A percentile compares a stretch with the other conserved stretches of the same genome.
phyloP scores from a whole-genome alignment of 2,113 vertebrate species.

The Erythrocebus patas region DNA sequence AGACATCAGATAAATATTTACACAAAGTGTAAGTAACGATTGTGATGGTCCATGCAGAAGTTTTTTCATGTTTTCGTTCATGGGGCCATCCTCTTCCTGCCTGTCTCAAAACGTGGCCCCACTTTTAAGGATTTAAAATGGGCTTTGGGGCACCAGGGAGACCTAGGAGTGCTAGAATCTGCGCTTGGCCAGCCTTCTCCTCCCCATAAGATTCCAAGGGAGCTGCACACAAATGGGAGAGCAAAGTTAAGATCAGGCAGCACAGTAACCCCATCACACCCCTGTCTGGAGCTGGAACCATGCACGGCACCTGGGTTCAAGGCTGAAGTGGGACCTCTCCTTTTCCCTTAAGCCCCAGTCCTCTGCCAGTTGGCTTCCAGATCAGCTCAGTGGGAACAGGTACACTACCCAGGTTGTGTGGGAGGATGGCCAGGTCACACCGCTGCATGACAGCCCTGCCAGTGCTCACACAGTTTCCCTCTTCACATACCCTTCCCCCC shows the following conservation, averaged over 20 bases:
- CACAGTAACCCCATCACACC: accelerated
- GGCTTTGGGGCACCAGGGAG: not conserved
- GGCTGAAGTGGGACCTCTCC: not conserved
- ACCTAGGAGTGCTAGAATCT: not conserved
- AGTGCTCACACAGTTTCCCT: not conserved
- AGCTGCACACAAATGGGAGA: not conserved
- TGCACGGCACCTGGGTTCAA: not conserved
- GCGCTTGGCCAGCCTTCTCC: not conserved
- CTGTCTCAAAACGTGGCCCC: not conserved
- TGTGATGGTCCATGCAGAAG: not conserved
- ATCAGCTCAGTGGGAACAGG: not conserved
- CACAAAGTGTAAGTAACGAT: not conserved
- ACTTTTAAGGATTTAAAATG: not conserved
- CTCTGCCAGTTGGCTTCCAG: not conserved
- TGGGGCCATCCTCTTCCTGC: not conserved
- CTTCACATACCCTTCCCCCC: not conserved
- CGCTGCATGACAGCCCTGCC: not conserved
- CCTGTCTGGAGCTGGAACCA: not conserved
- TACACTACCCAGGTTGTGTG: not conserved
- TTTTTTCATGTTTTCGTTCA: not conserved
- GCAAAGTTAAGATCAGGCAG: not conserved
- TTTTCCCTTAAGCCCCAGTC: not conserved
- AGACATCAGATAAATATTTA: not conserved
- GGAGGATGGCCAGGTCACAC: not conserved
- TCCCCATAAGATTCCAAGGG: not conserved